Conservation (phyloP, 2,888 invertebrate genomes). For the Agapostemon virescens region DNA sequence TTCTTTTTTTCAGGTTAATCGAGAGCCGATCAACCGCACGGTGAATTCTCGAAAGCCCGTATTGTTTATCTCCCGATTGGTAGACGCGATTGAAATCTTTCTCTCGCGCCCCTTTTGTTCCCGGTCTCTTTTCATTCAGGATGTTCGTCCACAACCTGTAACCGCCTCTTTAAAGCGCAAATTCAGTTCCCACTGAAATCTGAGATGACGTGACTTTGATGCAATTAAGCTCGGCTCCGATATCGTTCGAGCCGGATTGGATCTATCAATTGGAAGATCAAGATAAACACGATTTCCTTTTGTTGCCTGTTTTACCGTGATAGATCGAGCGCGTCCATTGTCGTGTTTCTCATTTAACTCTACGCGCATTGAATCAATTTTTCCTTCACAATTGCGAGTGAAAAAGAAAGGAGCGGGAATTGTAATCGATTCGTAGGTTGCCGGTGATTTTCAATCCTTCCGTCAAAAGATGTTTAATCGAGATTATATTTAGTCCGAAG, state of each 20-base stretch:
- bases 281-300: neutral
- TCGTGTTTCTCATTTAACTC: neutral
- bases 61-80: constrained; percentile 74
- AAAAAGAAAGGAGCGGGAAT: neutral
- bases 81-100: constrained; percentile 75
- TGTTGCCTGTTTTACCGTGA: neutral
- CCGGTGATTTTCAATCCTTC: neutral
- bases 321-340: neutral
- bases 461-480: neutral
- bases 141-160: constrained; percentile 60
- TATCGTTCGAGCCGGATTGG: neutral
- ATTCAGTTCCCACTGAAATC: constrained; percentile 31
- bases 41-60: constrained; percentile 69
- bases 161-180: constrained; percentile 61
- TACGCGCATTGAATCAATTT: neutral
- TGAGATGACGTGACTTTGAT: constrained; percentile 46
- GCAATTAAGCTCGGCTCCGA: constrained; percentile 38
- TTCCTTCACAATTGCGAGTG: neutral
- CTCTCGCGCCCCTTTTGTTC: constrained; percentile 63
- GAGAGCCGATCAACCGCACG: constrained; percentile 75
- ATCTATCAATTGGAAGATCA: constrained; percentile 1
- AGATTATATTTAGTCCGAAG: neutral
- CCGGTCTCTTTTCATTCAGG: constrained; percentile 60
- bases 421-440: neutral
- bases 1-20: constrained; percentile 72